Conservation (phyloP, 2,888 invertebrate species). For the Monochamus alternatus region DNA sequence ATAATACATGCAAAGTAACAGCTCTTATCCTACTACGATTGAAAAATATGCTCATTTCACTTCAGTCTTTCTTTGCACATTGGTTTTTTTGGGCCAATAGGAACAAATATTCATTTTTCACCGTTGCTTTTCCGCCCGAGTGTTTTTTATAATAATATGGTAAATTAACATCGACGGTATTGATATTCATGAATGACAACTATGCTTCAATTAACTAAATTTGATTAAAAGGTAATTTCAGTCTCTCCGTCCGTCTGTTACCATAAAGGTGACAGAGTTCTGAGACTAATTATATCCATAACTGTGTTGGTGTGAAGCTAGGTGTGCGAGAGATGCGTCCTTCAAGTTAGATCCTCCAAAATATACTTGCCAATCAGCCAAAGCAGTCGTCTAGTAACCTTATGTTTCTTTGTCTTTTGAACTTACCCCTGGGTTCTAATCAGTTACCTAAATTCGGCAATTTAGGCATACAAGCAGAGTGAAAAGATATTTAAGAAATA, state of each 20-base stretch:
- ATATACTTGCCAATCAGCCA: constrained; percentile 65
- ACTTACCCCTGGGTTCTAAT: constrained; percentile 23
- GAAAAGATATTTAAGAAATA: constrained; percentile 59
- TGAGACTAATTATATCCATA: constrained; percentile 20
- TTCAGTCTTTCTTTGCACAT: too few relatives aligned
- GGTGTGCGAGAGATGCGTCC: not conserved
- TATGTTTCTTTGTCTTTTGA: constrained; percentile 23
- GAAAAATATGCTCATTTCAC: too few relatives aligned
- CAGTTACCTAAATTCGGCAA: constrained; percentile 54
- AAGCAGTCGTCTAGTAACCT: constrained; percentile 62
- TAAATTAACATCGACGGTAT: too few relatives aligned
- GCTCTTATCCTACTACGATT: too few relatives aligned
- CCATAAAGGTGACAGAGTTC: constrained; percentile 19
- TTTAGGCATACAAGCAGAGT: constrained; percentile 62
- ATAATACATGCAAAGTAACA: too few relatives aligned
- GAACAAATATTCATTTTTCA: too few relatives aligned
- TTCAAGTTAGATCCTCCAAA: constrained; percentile 19
- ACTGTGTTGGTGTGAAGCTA: not conserved
- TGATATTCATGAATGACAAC: not conserved
- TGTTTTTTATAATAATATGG: too few relatives aligned
- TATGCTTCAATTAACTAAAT: too few relatives aligned
- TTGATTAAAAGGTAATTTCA: not conserved
- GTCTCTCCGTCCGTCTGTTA: constrained; percentile 49
- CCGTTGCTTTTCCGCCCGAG: too few relatives aligned
- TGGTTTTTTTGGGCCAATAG: too few relatives aligned